Conservation (phyloP, 2,113 vertebrate genomes). For the Connochaetes taurinus region DNA sequence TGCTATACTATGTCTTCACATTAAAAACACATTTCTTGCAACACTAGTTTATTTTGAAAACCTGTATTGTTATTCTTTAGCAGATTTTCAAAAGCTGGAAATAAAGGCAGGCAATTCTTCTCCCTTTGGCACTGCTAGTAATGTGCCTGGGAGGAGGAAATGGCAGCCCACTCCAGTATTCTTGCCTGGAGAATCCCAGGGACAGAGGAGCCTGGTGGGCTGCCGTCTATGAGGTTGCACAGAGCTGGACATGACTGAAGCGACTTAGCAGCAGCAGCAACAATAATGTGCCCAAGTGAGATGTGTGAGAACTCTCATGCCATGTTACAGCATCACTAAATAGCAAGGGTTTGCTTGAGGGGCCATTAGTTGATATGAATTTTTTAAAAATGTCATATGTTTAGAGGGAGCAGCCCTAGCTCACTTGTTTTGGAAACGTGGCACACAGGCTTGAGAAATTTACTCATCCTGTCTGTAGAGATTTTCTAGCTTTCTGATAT, state of each 20-base stretch:
- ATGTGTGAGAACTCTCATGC: background rate
- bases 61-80: background rate
- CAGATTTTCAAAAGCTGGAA: background rate
- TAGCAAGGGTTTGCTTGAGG: background rate
- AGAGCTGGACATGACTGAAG: background rate
- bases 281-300: background rate
- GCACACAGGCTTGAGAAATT: background rate
- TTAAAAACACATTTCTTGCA: background rate
- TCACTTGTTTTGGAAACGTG: background rate
- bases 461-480: background rate
- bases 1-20: background rate
- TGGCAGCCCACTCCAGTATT: background rate
- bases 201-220: background rate
- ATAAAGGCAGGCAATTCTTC: background rate
- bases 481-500: constrained; percentile 17
- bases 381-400: background rate
- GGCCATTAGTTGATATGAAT: background rate
- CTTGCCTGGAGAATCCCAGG: background rate
- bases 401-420: background rate
- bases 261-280: background rate
- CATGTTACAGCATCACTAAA: background rate
- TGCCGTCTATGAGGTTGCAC: background rate
- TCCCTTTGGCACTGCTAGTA: background rate
- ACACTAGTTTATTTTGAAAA: constrained; percentile 17
- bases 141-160: background rate